Base-by-base conservation (phyloP, 2,888 invertebrate species). In the Latrodectus hesperus region DNA sequence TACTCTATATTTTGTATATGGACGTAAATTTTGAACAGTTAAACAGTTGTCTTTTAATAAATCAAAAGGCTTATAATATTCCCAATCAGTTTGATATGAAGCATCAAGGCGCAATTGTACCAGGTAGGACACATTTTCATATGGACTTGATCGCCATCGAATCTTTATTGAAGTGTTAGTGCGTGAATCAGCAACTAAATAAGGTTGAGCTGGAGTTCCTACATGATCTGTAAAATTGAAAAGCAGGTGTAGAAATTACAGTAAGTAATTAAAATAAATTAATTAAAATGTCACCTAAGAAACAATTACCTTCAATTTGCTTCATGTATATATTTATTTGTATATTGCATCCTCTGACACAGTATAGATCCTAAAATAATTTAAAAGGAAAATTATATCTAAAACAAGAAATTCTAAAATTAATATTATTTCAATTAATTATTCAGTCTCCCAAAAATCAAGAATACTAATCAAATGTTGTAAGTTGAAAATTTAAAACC, bases 1-100 rank as follows among this genome's bases (percentile, higher is more conserved):
- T 93, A 98, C 98, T 94, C 96, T 94, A 92, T 98, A 98, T 92
- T 96, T 96, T 0, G 97, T 96, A 92, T 96, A 98, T 0, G 98
- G 97, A 90, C 96, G 95, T 75, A 98, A 93, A 90, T 95, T 95
- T 90, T 95, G 95, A 11, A 98, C 95, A 51, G 90, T 90, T n/a
- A 92, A 89, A 52, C 78, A 77, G 72, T 83, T 84, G 26, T 80
- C 76, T 38, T 83, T 89, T 9, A 90, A 72, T 1, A 89, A 70
- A 17, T 81, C 49, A 14, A 80, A 85, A 49, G 90, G 89, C 9
- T 84, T 89, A 94, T 94, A 96, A 92, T 96, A 96, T 91, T 96
- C 95, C 98, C 98, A 98, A 38, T 95, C 94, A 76, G 94, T 94
- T 8, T 94, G 89, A 10, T 86, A 65, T 12, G 67, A 16, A 14